Conservation (phyloP, 1,140 invertebrate species). For the Lepidurus apus region DNA sequence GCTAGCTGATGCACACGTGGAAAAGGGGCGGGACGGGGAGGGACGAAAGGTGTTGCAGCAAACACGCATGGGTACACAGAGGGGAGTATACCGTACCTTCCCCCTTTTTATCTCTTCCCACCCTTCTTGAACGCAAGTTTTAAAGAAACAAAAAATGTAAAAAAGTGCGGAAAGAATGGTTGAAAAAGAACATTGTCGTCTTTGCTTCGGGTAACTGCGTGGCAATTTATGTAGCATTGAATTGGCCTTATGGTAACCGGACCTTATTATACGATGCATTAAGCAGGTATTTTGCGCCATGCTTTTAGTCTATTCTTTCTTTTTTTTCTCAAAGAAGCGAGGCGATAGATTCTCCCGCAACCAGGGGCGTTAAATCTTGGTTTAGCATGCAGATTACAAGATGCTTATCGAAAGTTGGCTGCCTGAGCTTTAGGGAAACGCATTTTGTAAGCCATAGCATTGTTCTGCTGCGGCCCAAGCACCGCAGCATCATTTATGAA, state of each 20-base stretch:
- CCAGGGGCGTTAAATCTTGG: slow-evolving; percentile 17
- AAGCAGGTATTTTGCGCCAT: not conserved
- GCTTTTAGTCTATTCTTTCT: not conserved
- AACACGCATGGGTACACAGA: slow-evolving; percentile 21
- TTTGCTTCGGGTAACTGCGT: too few species aligned
- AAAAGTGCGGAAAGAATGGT: not conserved
- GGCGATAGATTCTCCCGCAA: slow-evolving; percentile 6
- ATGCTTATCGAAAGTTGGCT: slow-evolving; percentile 15
- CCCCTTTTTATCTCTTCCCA: not conserved
- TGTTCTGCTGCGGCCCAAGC: not conserved
- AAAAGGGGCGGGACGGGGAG: slow-evolving; percentile 12
- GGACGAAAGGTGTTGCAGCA: slow-evolving; percentile 14
- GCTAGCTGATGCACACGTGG: slow-evolving; percentile 8
- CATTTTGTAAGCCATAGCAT: not conserved
- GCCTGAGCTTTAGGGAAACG: slow-evolving; percentile 1
- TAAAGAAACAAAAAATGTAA: not conserved
- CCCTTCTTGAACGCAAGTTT: not conserved
- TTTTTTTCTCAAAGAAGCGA: not conserved
- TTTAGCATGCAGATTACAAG: slow-evolving; percentile 22
- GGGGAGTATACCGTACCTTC: not conserved
- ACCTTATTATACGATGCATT: not conserved
- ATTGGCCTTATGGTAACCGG: not conserved
- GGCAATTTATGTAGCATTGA: not conserved
- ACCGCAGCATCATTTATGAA: not conserved
- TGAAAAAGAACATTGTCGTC: too few species aligned